A percentile compares a stretch with the other conserved stretches of the same genome.
These are phyloP conservation scores for Hylia prasina DNA, from an alignment of 2,113 vertebrate species.

Conservation along the genomic window DNA sequence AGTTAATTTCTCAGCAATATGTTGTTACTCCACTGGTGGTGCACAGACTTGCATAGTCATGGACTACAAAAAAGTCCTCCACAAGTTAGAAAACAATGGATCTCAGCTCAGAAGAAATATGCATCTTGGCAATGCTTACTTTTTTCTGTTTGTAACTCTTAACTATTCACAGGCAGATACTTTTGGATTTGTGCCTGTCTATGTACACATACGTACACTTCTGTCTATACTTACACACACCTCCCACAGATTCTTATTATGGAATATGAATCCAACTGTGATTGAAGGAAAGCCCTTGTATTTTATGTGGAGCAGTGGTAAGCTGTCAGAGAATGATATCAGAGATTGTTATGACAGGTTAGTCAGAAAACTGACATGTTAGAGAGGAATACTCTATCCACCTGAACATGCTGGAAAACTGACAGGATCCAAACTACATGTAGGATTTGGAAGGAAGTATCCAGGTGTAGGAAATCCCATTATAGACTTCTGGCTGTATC, in stretches of 20 bases:
- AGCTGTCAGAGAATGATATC: background rate
- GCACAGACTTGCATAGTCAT: background rate
- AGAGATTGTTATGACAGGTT: background rate
- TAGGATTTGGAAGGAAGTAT: background rate
- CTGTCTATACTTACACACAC: background rate
- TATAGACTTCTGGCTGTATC: background rate
- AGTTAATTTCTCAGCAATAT: background rate
- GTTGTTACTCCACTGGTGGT: background rate
- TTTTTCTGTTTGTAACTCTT: background rate
- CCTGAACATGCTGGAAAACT: background rate
- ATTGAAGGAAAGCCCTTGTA: background rate
- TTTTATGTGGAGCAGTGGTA: background rate
- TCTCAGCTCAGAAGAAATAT: background rate
- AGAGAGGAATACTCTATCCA: background rate
- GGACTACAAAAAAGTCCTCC: background rate
- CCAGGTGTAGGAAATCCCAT: background rate
- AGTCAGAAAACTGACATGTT: background rate
- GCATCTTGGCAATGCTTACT: background rate
- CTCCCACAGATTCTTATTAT: background rate
- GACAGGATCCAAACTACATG: accelerated
- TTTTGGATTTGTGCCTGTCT: background rate
- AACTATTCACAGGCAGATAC: background rate
- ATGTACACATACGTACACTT: background rate
- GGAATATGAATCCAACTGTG: background rate
- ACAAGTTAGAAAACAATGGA: background rate